phyloP scores from a whole-genome alignment of 2,888 invertebrate genomes.

The Drosophila siamana region DNA sequence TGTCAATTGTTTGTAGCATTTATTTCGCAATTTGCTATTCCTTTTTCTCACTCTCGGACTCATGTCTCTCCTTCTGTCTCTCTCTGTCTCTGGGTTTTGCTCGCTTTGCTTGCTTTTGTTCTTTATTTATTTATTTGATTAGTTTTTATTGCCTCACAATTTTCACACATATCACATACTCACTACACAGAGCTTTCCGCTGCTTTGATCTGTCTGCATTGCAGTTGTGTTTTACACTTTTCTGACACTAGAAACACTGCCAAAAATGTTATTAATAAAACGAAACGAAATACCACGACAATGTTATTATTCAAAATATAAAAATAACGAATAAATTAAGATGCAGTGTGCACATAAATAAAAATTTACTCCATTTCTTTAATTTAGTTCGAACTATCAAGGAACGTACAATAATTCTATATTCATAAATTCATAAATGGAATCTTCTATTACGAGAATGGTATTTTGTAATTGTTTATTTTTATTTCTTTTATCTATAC shows the following conservation, averaged over 20 bases:
- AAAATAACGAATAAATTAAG: not conserved
- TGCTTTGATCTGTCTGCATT: constrained; percentile 30
- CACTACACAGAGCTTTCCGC: constrained; percentile 9
- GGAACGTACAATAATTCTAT: not conserved
- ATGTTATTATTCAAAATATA: constrained; percentile 1
- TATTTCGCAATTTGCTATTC: constrained; percentile 74
- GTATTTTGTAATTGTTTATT: no score
- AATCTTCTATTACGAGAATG: no score
- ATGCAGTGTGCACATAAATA: not conserved
- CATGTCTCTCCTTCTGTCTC: constrained; percentile 32
- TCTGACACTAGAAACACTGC: constrained; percentile 3
- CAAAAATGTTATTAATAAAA: constrained; percentile 14
- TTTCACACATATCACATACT: constrained; percentile 36
- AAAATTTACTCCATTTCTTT: not conserved
- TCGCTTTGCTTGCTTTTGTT: constrained; percentile 15
- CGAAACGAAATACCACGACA: not conserved
- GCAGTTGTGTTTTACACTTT: constrained; percentile 29
- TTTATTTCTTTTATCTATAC: no score
- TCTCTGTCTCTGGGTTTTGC: constrained; percentile 19
- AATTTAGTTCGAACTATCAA: not conserved
- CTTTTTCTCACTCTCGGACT: constrained; percentile 46
- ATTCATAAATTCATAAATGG: not conserved
- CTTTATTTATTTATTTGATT: constrained; percentile 70
- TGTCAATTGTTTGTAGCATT: constrained; percentile 80
- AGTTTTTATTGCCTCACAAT: constrained; percentile 65